phyloP scores from a whole-genome alignment of 2,797 vertebrate species.

The Clarias fuscus region DNA sequence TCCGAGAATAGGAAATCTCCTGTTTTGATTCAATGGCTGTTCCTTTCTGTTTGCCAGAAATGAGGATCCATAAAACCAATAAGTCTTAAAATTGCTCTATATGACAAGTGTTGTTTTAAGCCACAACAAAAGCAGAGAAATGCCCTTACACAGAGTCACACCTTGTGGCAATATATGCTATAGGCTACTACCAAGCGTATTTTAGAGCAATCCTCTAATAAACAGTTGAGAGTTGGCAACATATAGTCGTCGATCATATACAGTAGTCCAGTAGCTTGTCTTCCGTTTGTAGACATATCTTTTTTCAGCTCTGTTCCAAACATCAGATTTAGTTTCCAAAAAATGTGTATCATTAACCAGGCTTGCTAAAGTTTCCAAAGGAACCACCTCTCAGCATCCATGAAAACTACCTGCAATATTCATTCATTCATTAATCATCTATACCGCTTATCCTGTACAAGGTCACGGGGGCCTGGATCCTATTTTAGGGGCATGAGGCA shows the following conservation, averaged over 20 bases:
- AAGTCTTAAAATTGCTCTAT: background rate
- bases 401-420: background rate
- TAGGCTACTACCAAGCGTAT: background rate
- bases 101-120: background rate
- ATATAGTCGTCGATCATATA: background rate
- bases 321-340: background rate
- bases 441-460: no score
- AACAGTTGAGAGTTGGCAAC: background rate
- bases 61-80: background rate
- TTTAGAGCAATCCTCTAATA: background rate
- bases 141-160: background rate
- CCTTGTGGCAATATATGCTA: background rate
- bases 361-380: background rate
- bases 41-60: background rate
- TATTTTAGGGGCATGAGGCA: no score
- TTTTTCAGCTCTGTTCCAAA: background rate
- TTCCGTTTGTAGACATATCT: background rate
- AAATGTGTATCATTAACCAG: background rate
- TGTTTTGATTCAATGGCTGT: constrained; percentile 6
- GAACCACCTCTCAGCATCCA: background rate
- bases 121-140: background rate
- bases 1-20: constrained; percentile 33
- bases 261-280: background rate
- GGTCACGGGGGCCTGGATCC: no score
- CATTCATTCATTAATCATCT: no score